Percentiles rank a stretch among this genome's conserved stretches.
Conservation (phyloP, 1,140 invertebrate species). For the Tetraneura akinire region DNA sequence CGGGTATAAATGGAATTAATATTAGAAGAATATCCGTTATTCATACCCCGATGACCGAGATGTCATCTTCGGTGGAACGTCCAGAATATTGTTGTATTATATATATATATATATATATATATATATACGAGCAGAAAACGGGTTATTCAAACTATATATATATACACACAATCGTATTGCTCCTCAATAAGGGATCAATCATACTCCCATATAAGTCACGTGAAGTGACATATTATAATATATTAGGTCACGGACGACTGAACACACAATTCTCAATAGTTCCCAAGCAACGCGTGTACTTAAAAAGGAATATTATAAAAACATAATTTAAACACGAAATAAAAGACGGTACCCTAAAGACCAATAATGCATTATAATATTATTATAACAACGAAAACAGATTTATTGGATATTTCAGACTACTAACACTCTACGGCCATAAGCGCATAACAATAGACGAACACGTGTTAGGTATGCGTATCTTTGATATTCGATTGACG, state of each 20-base stretch:
- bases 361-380: too few species aligned
- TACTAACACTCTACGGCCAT: too few species aligned
- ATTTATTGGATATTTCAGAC: too few species aligned
- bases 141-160: background rate
- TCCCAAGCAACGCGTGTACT: background rate
- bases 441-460: too few species aligned
- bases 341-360: too few species aligned
- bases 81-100: constrained; percentile 17
- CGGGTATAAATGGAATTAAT: constrained; percentile 10
- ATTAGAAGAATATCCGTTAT: constrained; percentile 11
- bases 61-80: background rate
- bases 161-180: background rate
- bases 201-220: background rate
- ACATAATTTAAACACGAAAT: too few species aligned
- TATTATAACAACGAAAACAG: too few species aligned
- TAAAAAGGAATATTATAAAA: too few species aligned
- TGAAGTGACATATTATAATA: background rate
- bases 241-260: background rate
- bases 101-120: too few species aligned
- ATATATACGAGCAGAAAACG: background rate
- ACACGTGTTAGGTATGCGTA: too few species aligned
- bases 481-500: too few species aligned
- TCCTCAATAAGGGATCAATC: background rate
- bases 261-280: background rate
- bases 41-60: background rate